These are phyloP conservation scores for Epinotia nisella DNA, from an alignment of 2,888 invertebrate genomes.

Conservation along the genomic window DNA sequence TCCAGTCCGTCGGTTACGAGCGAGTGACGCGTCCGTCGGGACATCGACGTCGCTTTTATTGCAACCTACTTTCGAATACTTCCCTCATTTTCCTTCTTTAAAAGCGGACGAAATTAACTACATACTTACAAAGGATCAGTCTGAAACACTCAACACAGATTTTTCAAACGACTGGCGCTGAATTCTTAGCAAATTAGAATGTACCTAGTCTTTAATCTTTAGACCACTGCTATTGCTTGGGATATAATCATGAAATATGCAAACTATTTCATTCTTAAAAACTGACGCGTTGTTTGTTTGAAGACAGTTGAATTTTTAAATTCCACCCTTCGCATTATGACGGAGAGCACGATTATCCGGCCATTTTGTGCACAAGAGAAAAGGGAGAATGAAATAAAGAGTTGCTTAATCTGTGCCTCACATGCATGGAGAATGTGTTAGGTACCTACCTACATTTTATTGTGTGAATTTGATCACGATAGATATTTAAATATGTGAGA, in stretches of 20 bases:
- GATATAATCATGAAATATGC: neutral
- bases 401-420: constrained; percentile 22
- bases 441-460: neutral
- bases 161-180: constrained; percentile 18
- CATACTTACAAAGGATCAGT: constrained; percentile 30
- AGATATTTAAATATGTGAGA: constrained; percentile 4
- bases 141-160: constrained; percentile 26
- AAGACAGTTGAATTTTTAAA: constrained; percentile 35
- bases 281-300: constrained; percentile 10
- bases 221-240: neutral
- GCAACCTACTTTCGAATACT: constrained; percentile 35
- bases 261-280: constrained; percentile 27
- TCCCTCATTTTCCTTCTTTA: constrained; percentile 21
- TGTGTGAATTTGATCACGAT: constrained; percentile 13
- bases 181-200: neutral
- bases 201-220: neutral
- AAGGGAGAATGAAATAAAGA: constrained; percentile 29
- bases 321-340: constrained; percentile 29
- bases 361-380: constrained; percentile 36
- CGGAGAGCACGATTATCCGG: constrained; percentile 33
- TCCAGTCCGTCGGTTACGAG: constrained; percentile 14
- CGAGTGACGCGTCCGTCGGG: constrained; percentile 29
- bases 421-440: constrained; percentile 26
- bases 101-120: constrained; percentile 33
- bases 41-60: constrained; percentile 31